Conservation (phyloP, 2,113 vertebrate species). For the Lepidothrix coronata region DNA sequence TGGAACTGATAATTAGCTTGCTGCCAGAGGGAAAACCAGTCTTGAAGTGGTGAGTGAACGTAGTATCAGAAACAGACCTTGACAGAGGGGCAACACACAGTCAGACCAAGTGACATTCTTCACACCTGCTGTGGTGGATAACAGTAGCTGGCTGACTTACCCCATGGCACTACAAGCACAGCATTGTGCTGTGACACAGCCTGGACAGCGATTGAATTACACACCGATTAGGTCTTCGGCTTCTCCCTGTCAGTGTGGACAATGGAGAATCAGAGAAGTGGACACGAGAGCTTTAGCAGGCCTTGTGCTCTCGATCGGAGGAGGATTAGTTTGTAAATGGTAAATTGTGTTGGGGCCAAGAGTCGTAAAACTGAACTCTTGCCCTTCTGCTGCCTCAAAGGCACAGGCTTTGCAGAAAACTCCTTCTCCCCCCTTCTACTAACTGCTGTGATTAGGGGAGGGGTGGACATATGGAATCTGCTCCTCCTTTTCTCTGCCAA, state of each 20-base stretch:
- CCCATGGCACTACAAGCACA: conserved; percentile 72
- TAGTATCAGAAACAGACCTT: conserved; percentile 6
- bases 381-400: conserved; percentile 65
- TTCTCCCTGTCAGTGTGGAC: conserved; percentile 61
- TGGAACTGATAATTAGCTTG: not conserved
- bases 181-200: conserved; percentile 73
- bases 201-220: conserved; percentile 75
- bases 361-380: conserved; percentile 62
- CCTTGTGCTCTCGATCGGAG: conserved; percentile 56
- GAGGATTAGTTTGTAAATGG: conserved; percentile 70
- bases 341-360: conserved; percentile 64
- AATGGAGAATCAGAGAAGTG: conserved; percentile 70
- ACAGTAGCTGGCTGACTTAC: conserved; percentile 74
- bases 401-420: conserved; percentile 1
- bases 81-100: conserved; percentile 63
- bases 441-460: not conserved
- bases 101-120: conserved; percentile 60
- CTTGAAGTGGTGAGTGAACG: conserved; percentile 52
- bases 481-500: not conserved
- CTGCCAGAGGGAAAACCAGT: conserved; percentile 20
- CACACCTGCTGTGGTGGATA: conserved; percentile 82
- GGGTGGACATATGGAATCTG: not conserved
- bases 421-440: not conserved
- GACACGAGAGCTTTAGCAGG: conserved; percentile 62
- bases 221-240: conserved; percentile 67